These are phyloP conservation scores for Magallana angulata DNA, from an alignment of 1,140 invertebrate genomes.

Conservation along the genomic window DNA sequence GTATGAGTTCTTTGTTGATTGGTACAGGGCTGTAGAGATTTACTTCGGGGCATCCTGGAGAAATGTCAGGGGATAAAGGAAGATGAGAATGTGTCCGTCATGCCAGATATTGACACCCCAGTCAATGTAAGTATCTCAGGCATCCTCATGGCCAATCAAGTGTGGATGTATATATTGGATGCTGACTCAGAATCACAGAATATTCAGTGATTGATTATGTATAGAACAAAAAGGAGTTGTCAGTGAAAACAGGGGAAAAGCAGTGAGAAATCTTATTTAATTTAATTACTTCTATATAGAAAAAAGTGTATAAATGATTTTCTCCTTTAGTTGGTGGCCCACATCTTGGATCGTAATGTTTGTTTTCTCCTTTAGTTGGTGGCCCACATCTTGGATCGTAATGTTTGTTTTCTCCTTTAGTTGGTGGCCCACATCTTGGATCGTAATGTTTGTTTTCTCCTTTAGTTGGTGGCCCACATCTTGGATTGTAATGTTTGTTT, in stretches of 20 bases:
- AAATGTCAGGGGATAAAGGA: slow-evolving; percentile 83
- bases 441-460: too few species aligned
- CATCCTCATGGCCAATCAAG: too few species aligned
- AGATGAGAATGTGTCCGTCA: slow-evolving; percentile 68
- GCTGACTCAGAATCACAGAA: too few species aligned
- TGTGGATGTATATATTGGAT: too few species aligned
- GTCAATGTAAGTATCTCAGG: slow-evolving; percentile 67
- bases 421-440: slow-evolving; percentile 93
- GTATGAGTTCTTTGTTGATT: neutral
- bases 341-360: slow-evolving; percentile 85
- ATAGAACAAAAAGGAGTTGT: too few species aligned
- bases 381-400: slow-evolving; percentile 88
- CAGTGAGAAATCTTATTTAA: too few species aligned
- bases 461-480: too few species aligned
- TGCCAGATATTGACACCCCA: slow-evolving; percentile 71
- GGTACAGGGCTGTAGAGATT: slow-evolving; percentile 79
- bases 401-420: slow-evolving; percentile 60
- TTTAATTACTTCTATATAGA: too few species aligned
- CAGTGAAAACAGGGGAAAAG: too few species aligned
- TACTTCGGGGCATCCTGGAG: slow-evolving; percentile 84
- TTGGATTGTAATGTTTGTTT: slow-evolving; percentile 93
- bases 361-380: slow-evolving; percentile 82
- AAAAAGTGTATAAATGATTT: neutral
- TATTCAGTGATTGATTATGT: too few species aligned
- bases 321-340: slow-evolving; percentile 84